Conservation (phyloP, 2,113 vertebrate genomes). For the Tychaedon coryphoeus region DNA sequence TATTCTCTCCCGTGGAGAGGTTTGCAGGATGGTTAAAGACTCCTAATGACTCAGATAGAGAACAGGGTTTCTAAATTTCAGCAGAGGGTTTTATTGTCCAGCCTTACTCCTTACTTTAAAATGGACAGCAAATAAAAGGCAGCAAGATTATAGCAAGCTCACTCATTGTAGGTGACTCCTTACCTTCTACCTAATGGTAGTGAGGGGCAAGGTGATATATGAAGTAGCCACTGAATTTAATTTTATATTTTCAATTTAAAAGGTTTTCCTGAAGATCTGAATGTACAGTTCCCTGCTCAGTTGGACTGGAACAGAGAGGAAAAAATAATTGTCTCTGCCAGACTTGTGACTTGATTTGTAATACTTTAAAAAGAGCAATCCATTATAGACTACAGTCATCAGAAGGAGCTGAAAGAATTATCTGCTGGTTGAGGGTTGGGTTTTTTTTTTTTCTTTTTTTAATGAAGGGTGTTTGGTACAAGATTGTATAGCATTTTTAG, state of each 20-base stretch:
- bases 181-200: not conserved
- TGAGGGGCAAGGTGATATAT: not conserved
- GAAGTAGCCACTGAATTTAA: not conserved
- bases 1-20: not conserved
- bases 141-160: not conserved
- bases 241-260: not conserved
- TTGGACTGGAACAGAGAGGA: not conserved
- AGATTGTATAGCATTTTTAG: constrained; percentile 20
- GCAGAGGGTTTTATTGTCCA: not conserved
- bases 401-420: constrained; percentile 44
- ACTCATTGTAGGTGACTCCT: not conserved
- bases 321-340: constrained; percentile 33
- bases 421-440: not conserved
- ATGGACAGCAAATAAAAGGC: not conserved
- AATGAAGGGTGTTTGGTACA: not conserved
- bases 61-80: constrained; percentile 39
- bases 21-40: not conserved
- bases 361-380: not conserved
- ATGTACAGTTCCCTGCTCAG: not conserved
- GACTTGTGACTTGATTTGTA: not conserved
- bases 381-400: not conserved
- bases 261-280: constrained; percentile 11
- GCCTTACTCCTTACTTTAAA: not conserved
- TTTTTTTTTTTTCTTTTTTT: not conserved
- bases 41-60: not conserved